Evolutionary conservation across 2,113 vertebrate genomes (phyloP).

Genomic region (Octodon degus): DNA sequence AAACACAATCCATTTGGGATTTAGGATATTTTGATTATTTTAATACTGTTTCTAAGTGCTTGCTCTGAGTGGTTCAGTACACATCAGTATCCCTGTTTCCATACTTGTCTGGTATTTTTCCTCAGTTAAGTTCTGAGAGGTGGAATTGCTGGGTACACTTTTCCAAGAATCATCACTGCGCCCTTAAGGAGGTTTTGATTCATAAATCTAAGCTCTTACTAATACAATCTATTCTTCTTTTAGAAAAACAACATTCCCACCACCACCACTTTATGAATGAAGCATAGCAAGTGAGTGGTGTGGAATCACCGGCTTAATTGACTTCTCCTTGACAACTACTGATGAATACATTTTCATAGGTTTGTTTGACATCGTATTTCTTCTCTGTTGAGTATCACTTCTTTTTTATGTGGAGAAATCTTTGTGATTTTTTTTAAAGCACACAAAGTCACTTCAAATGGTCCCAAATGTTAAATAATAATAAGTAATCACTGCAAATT

Average conservation of each 20-base stretch:
- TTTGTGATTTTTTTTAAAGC: neutral
- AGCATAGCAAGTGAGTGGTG: neutral
- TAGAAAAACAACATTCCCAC: too few relatives aligned
- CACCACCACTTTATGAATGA: neutral
- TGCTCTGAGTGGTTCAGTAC: neutral
- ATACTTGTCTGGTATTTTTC: neutral
- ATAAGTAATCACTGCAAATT: neutral
- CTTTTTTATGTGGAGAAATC: neutral
- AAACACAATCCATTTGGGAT: neutral
- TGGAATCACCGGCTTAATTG: neutral
- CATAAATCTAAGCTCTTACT: slow-evolving; percentile 6
- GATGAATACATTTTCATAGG: neutral
- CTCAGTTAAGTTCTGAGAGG: neutral
- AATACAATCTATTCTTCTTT: neutral
- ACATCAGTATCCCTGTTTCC: neutral
- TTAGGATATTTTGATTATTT: neutral
- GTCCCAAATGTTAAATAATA: neutral
- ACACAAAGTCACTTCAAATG: neutral
- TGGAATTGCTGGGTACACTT: neutral
- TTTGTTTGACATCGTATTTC: neutral
- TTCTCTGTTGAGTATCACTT: neutral
- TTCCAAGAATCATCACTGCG: neutral
- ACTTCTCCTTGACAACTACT: neutral
- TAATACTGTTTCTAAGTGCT: neutral
- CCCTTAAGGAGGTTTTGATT: neutral